Conservation (phyloP, 2,888 invertebrate species). For the Latrodectus elegans region DNA sequence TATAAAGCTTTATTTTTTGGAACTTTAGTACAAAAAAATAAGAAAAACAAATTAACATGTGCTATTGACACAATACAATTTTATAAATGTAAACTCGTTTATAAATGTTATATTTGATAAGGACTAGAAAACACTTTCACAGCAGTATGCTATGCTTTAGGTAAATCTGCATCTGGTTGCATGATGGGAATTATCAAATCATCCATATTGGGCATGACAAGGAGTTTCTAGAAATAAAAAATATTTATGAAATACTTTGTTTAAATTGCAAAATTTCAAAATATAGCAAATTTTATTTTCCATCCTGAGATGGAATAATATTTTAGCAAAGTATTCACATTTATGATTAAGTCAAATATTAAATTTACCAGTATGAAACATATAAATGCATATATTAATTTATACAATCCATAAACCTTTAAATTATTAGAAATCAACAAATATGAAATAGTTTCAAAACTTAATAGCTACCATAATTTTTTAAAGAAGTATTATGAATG, state of each 20-base stretch:
- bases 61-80: not conserved
- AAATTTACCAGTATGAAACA: too few relatives aligned
- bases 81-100: not conserved
- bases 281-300: too few relatives aligned
- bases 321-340: too few relatives aligned
- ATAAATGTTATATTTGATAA: slow-evolving; percentile 1
- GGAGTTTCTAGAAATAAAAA: slow-evolving; percentile 83
- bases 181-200: slow-evolving; percentile 86
- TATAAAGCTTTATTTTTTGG: not conserved
- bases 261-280: too few relatives aligned
- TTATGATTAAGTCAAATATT: too few relatives aligned
- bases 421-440: too few relatives aligned
- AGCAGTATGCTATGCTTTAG: slow-evolving; percentile 22
- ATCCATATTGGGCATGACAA: slow-evolving; percentile 94
- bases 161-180: slow-evolving; percentile 72
- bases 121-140: slow-evolving; percentile 36
- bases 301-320: too few relatives aligned
- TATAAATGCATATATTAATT: too few relatives aligned
- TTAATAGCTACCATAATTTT: too few relatives aligned
- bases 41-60: not conserved
- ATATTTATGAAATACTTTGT: not conserved
- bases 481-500: too few relatives aligned
- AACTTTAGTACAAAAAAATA: not conserved
- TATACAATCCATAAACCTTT: too few relatives aligned
- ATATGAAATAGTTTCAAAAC: too few relatives aligned